These are phyloP conservation scores for Anagyrus pseudococci DNA, from an alignment of 2,888 invertebrate species.

Conservation along the genomic window DNA sequence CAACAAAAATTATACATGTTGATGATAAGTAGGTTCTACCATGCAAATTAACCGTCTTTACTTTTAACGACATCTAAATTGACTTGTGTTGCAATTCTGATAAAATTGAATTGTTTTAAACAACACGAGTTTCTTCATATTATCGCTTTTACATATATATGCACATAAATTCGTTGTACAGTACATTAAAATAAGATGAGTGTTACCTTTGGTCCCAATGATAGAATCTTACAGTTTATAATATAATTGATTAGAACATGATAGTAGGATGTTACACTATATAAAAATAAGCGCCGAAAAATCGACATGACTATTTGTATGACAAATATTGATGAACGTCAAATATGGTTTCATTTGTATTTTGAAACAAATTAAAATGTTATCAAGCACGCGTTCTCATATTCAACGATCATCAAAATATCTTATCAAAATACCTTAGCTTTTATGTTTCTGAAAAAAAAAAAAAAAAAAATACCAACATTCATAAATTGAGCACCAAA, in stretches of 20 bases:
- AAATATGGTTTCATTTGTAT: constrained; percentile 8
- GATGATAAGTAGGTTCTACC: constrained; percentile 17
- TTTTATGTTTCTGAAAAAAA: constrained; percentile 13
- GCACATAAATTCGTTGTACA: constrained; percentile 47
- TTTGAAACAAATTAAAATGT: constrained; percentile 28
- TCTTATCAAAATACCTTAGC: constrained; percentile 16
- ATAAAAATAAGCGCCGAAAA: constrained; percentile 36
- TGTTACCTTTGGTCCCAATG: constrained; percentile 58
- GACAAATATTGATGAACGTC: constrained; percentile 29
- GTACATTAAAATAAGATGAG: constrained; percentile 49
- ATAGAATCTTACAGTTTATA: constrained; percentile 54
- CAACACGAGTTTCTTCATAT: constrained; percentile 22
- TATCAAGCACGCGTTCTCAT: constrained; percentile 24
- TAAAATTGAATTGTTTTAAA: not conserved
- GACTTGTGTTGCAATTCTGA: not conserved
- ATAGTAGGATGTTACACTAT: constrained; percentile 37
- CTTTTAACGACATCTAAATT: constrained; percentile 19
- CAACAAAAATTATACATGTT: not conserved
- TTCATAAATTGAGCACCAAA: constrained; percentile 39
- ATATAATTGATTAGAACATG: constrained; percentile 48
- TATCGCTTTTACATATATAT: constrained; percentile 27
- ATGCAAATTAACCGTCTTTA: constrained; percentile 23
- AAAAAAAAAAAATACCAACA: constrained; percentile 18
- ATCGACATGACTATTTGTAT: constrained; percentile 34
- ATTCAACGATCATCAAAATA: constrained; percentile 27